Percentiles rank a stretch among this genome's conserved stretches.
Evolutionary conservation across 2,888 invertebrate genomes (phyloP).

Genomic region (Sphinx pinastri): DNA sequence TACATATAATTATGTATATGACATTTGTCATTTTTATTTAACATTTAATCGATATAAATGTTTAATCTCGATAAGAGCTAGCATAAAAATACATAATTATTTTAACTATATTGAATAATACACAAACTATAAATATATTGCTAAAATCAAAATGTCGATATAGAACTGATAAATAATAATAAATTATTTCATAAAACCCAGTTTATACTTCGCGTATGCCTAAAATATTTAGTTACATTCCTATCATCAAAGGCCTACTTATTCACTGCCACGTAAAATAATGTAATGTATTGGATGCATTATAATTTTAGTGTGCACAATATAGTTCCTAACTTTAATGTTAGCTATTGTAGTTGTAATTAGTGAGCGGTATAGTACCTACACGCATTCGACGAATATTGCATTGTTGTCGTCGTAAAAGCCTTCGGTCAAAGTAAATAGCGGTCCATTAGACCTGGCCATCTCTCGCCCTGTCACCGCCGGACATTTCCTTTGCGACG

Average conservation of each 20-base stretch:
- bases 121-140: too few relatives aligned
- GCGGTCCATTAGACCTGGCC: slow-evolving; percentile 67
- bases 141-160: too few relatives aligned
- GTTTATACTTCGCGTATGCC: too few relatives aligned
- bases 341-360: slow-evolving; percentile 10
- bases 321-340: background rate
- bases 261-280: background rate
- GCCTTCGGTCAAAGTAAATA: slow-evolving; percentile 66
- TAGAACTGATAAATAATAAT: too few relatives aligned
- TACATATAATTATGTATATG: background rate
- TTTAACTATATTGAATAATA: too few relatives aligned
- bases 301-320: background rate
- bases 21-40: too few relatives aligned
- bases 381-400: slow-evolving; percentile 20
- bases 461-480: slow-evolving; percentile 56
- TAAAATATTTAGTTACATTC: too few relatives aligned
- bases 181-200: too few relatives aligned
- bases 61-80: too few relatives aligned
- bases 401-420: slow-evolving; percentile 54
- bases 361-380: slow-evolving; percentile 25
- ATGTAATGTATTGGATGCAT: background rate
- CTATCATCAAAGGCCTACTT: background rate
- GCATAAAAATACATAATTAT: too few relatives aligned
- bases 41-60: too few relatives aligned
- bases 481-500: slow-evolving; percentile 64